These are phyloP conservation scores for Fragum sueziense DNA, from an alignment of 2,888 invertebrate genomes.

Conservation along the genomic window DNA sequence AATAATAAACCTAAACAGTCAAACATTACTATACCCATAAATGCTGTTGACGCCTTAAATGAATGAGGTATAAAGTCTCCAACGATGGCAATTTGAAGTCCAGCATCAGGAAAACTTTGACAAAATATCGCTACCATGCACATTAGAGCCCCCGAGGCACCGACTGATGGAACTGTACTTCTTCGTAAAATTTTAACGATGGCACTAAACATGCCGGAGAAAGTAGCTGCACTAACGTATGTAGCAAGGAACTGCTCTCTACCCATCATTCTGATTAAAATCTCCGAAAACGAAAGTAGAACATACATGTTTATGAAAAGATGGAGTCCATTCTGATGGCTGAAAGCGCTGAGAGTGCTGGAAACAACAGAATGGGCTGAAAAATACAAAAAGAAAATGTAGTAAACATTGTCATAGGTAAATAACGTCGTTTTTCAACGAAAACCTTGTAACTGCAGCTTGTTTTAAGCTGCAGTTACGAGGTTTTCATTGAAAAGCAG, in stretches of 20 bases:
- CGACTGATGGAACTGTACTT: conserved; percentile 91
- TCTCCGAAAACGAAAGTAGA: conserved; percentile 86
- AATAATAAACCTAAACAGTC: conserved; percentile 92
- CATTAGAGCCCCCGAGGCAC: conserved; percentile 99
- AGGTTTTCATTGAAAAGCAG: too few relatives aligned
- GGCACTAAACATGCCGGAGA: conserved; percentile 93
- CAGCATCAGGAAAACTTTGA: conserved; percentile 93
- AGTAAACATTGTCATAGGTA: too few relatives aligned
- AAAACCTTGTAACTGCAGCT: too few relatives aligned
- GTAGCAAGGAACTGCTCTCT: conserved; percentile 95
- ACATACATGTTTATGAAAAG: conserved; percentile 98
- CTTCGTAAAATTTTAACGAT: conserved; percentile 89
- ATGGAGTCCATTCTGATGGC: conserved; percentile 94
- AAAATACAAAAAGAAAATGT: conserved; percentile 67
- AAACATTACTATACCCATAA: conserved; percentile 92
- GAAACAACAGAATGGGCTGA: conserved; percentile 86
- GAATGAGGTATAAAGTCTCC: conserved; percentile 88
- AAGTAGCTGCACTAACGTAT: conserved; percentile 90
- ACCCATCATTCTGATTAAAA: conserved; percentile 89
- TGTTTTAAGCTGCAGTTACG: too few relatives aligned
- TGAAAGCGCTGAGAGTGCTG: conserved; percentile 97
- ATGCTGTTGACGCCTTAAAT: conserved; percentile 92
- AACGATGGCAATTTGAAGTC: conserved; percentile 93
- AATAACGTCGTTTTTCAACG: too few relatives aligned
- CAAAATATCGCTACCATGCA: conserved; percentile 94